These are phyloP conservation scores for Atethmia centrago DNA, from an alignment of 2,888 invertebrate species.

Conservation along the genomic window DNA sequence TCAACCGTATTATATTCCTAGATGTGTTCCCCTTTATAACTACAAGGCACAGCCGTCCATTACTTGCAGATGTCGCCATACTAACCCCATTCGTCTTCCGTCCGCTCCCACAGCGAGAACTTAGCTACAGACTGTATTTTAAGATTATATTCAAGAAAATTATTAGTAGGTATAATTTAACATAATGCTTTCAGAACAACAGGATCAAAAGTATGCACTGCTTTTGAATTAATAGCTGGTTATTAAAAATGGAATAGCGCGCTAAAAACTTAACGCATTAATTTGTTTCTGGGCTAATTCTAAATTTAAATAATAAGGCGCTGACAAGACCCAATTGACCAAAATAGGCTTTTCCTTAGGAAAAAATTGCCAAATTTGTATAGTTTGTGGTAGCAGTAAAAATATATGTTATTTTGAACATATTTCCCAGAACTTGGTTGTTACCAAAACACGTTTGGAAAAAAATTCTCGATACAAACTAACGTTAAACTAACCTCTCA, in stretches of 20 bases:
- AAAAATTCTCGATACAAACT: too few relatives aligned
- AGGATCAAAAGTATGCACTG: neutral
- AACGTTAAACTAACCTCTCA: too few relatives aligned
- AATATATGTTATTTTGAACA: too few relatives aligned
- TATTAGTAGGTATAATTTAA: neutral
- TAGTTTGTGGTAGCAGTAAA: too few relatives aligned
- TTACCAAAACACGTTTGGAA: too few relatives aligned
- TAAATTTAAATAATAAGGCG: neutral
- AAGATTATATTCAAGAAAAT: conserved; percentile 1
- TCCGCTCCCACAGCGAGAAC: neutral
- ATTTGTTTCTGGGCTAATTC: neutral
- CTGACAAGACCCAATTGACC: too few relatives aligned
- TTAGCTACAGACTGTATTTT: neutral
- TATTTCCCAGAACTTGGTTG: too few relatives aligned
- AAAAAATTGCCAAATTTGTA: too few relatives aligned
- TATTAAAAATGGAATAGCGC: neutral
- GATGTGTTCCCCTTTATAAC: neutral
- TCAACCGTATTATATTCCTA: neutral
- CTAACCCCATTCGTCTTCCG: conserved; percentile 42
- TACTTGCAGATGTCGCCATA: conserved; percentile 46
- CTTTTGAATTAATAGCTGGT: neutral
- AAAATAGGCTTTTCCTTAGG: too few relatives aligned
- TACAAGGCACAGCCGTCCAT: conserved; percentile 24
- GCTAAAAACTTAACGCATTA: neutral
- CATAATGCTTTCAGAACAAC: neutral